Base-by-base conservation (phyloP, 2,888 invertebrate genomes). In the Sialis lutaria region DNA sequence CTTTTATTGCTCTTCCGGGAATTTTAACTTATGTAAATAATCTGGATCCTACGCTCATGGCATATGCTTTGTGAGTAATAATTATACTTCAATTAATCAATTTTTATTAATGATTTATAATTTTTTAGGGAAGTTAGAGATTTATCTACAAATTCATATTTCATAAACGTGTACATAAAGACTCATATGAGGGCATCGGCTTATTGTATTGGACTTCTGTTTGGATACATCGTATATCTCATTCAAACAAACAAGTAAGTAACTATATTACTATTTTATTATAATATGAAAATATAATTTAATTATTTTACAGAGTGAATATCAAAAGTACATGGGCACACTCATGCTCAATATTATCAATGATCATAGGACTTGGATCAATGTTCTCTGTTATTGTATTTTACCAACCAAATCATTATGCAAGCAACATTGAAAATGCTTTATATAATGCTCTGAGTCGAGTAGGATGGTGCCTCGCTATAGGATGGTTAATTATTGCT, bases 171-270 rank as follows among this genome's bases (percentile, higher is more conserved):
- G 1, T 82, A 82, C 53, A 75, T 81, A n/a, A 82, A 79, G 59
- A 82, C 82, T 0, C 82, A 82, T 53, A 80, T 82, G 78, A 73
- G 81, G 56, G 77, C 80, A 53, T 73, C 72, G n/a, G 73, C 77
- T 0, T 82, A 82, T 56, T 73, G 76, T 50, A 69, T 80, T 56
- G 83, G 82, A 5, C 59, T 83, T 43, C 53, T 79, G 9, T 74
- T 74, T 9, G 82, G 81, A 33, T 81, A 76, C 54, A 57, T 80
- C 12, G 64, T 80, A 5, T 76, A 82, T 60, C 64, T 71, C 51
- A 68, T 82, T 49, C 78, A 82, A 60, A 65, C 72, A 55, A 72
- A 73, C 78, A 78, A 42, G 31, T 32, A 8, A 42, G 32, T 42
- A 7, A 37, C n/a, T 35, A 9, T 35, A 9, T 35, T 3, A 34